phyloP scores from a whole-genome alignment of 92 coral and sea anemone genomes.

The Epizoanthus scotinus region DNA sequence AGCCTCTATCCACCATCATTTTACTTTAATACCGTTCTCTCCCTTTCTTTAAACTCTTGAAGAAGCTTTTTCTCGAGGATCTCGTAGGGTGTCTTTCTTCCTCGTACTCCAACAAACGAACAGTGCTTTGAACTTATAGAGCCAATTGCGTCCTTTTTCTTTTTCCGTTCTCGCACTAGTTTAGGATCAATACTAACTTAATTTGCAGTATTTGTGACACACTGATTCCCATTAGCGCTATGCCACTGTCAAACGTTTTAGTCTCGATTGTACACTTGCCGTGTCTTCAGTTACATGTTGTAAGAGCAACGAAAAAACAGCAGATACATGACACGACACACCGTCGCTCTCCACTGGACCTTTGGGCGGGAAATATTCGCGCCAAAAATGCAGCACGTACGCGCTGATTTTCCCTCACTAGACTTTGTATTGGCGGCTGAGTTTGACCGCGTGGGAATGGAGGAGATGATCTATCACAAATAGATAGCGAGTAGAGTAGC shows the following conservation, averaged over 20 bases:
- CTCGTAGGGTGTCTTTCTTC: conserved; percentile 12
- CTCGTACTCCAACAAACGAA: conserved; percentile 8
- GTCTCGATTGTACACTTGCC: conserved; percentile 11
- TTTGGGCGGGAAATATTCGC: conserved; percentile 8
- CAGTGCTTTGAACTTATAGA: conserved; percentile 23
- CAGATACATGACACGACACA: neutral
- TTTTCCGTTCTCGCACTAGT: conserved; percentile 27
- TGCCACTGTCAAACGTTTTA: conserved; percentile 28
- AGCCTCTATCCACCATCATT: conserved; percentile 21
- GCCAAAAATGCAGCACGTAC: conserved; percentile 7
- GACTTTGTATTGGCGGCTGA: too few species aligned
- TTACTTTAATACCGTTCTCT: conserved; percentile 8
- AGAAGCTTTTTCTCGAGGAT: too few species aligned
- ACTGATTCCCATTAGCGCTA: conserved; percentile 7
- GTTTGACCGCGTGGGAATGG: too few species aligned
- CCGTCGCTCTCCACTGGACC: neutral
- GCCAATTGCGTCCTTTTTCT: conserved; percentile 21
- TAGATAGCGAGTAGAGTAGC: too few species aligned
- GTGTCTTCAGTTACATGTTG: conserved; percentile 2
- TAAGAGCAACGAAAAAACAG: neutral
- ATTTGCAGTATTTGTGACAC: conserved; percentile 9
- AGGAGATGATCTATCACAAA: too few species aligned
- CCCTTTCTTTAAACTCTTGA: conserved; percentile 15
- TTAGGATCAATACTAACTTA: conserved; percentile 28
- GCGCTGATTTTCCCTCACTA: too few species aligned